Evolutionary conservation across 2,888 invertebrate species (phyloP).

Genomic region (Aphidius colemani): DNA sequence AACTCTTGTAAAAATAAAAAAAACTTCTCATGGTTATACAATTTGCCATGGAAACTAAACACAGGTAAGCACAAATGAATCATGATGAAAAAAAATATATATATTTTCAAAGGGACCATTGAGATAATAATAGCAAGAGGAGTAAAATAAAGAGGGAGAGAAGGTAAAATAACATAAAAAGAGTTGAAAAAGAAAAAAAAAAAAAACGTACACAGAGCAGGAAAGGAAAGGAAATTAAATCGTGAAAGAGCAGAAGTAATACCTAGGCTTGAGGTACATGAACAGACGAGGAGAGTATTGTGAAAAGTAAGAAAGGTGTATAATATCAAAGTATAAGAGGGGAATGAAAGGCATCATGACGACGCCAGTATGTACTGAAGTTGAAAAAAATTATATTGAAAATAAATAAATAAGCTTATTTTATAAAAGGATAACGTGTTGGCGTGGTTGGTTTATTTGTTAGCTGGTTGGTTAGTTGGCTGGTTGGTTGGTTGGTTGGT

Average conservation of each 20-base stretch:
- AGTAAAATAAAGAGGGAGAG: slow-evolving; percentile 4
- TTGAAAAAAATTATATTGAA: no score
- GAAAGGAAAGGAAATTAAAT: background rate
- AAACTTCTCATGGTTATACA: background rate
- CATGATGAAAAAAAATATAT: background rate
- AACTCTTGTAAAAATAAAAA: background rate
- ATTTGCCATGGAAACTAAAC: background rate
- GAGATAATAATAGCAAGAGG: background rate
- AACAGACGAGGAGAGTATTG: slow-evolving; percentile 16
- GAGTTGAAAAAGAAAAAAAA: background rate
- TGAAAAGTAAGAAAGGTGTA: slow-evolving; percentile 15
- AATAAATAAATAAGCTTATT: no score
- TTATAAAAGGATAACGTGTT: slow-evolving; percentile 2
- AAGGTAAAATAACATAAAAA: slow-evolving; percentile 9
- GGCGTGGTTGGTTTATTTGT: background rate
- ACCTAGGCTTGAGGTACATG: slow-evolving; percentile 31
- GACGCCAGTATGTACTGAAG: slow-evolving; percentile 15
- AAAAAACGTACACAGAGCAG: slow-evolving; percentile 6
- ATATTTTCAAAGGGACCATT: no score
- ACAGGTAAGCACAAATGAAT: background rate
- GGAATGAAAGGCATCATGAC: slow-evolving; percentile 16
- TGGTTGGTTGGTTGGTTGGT: no score
- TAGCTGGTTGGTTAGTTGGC: no score
- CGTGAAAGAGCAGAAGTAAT: slow-evolving; percentile 18
- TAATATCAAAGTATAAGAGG: slow-evolving; percentile 4